These are phyloP conservation scores for Ranitomeya imitator DNA, from an alignment of 2,113 vertebrate species.

Conservation along the genomic window DNA sequence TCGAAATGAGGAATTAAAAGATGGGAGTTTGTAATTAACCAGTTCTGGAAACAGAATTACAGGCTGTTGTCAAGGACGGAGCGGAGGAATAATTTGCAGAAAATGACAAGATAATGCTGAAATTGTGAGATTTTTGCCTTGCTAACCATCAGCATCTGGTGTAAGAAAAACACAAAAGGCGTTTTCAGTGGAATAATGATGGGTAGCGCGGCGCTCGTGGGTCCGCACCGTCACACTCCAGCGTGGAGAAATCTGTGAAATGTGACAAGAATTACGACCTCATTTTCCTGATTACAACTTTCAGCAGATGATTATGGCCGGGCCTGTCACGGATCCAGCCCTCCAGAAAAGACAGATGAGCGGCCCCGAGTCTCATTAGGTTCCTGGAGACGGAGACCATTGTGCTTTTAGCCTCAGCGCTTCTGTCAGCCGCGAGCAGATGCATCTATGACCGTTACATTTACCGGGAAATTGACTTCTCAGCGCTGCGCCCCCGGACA, in stretches of 20 bases:
- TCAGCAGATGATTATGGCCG: conserved; percentile 76
- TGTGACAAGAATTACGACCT: conserved; percentile 77
- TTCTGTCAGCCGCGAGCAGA: neutral
- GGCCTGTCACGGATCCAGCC: conserved; percentile 67
- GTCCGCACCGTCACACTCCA: conserved; percentile 65
- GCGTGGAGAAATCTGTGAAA: conserved; percentile 56
- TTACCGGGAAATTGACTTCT: conserved; percentile 9
- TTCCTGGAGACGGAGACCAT: conserved; percentile 69
- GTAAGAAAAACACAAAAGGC: neutral
- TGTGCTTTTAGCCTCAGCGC: conserved; percentile 41
- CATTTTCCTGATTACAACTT: conserved; percentile 87
- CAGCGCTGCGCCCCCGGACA: neutral
- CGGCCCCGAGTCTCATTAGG: conserved; percentile 71
- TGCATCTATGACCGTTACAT: neutral
- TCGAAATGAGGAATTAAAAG: conserved; percentile 35
- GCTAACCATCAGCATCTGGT: conserved; percentile 56
- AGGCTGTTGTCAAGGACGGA: neutral
- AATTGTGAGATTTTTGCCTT: conserved; percentile 53
- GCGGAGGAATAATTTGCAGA: conserved; percentile 15
- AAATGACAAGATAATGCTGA: conserved; percentile 50
- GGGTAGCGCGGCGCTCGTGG: conserved; percentile 16
- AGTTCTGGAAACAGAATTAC: conserved; percentile 26
- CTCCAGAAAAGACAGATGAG: conserved; percentile 75
- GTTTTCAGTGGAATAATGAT: conserved; percentile 53
- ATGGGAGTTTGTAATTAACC: conserved; percentile 37